phyloP scores from a whole-genome alignment of 2,113 vertebrate genomes.

The Salminus brasiliensis region DNA sequence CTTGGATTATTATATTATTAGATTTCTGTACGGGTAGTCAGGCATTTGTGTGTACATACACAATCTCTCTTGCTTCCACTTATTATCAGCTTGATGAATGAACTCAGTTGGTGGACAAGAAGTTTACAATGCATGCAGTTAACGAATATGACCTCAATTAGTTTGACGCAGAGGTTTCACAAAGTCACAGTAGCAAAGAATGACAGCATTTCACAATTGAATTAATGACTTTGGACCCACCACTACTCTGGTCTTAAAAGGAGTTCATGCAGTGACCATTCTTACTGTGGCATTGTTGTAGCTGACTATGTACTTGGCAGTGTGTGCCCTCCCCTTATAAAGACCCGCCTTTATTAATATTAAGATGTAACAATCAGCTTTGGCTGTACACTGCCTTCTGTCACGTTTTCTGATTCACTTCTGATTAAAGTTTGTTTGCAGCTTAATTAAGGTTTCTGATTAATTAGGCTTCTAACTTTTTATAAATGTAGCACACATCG shows the following conservation, averaged over 20 bases:
- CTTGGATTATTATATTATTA: neutral
- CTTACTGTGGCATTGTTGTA: neutral
- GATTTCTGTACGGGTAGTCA: neutral
- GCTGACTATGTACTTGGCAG: slow-evolving; percentile 8
- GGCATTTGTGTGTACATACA: neutral
- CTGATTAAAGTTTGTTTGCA: too few species aligned
- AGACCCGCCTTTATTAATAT: neutral
- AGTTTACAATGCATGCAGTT: neutral
- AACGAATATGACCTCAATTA: slow-evolving; percentile 3
- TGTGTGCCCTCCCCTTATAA: neutral
- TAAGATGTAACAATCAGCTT: neutral
- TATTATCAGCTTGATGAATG: neutral
- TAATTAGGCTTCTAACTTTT: too few species aligned
- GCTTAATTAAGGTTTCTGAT: neutral
- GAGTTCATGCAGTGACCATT: neutral
- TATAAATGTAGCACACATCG: too few species aligned
- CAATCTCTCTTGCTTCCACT: neutral
- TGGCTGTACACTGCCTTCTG: neutral
- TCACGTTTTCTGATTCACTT: neutral
- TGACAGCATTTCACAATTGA: slow-evolving; percentile 54
- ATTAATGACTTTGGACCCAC: slow-evolving; percentile 32
- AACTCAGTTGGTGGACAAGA: neutral
- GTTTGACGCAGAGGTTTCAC: slow-evolving; percentile 20
- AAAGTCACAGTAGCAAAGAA: slow-evolving; percentile 16
- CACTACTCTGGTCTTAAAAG: slow-evolving; percentile 8